Base-by-base conservation (phyloP, 1,140 invertebrate genomes). In the Planococcus citri region DNA sequence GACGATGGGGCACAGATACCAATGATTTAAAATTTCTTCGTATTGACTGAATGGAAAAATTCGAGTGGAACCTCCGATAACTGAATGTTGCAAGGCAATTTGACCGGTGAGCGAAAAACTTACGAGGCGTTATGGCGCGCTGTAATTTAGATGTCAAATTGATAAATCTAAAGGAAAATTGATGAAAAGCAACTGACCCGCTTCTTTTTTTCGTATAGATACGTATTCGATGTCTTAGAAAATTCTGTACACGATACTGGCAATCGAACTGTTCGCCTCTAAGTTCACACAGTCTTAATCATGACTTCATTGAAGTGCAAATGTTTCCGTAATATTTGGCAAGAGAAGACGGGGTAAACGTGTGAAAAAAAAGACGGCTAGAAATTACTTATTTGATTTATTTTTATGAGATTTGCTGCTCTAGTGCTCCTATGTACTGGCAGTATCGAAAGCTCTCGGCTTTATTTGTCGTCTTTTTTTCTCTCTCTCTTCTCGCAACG, bases 321-420 rank as follows among this genome's bases (percentile, higher is more conserved):
- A 51, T 51, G n/a, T 51, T 17, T 51, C 41, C 41, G 41, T 51
- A 20, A 51, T 51, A 51, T 51, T 33, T 51, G 41, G 41, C 41
- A 51, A 51, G n/a, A 14, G 41, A 37, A 37, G 14, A 17, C 17
- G 41, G 41, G 3, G 29, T 33, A 51, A 51, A 51, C 41, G 41
- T 51, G 41, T 51, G 41, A 51, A 20, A 33, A 3, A 51, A 17
- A 20, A 17, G 41, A 17, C n/a, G 41, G 41, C 2, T 51, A n/a
- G 41, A 51, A 51, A 51, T 51, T 51, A 51, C 41, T 51, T 51
- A 51, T 51, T 51, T 51, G 41, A 51, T 51, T 51, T 51, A 51
- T 51, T 51, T 51, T 51, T n/a, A 51, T 17, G 41, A 51, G 41
- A 51, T 51, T 51, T 51, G 17, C n/a, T n/a, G 10, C 41, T 14